Evolutionary conservation across 2,797 vertebrate species (phyloP).

Genomic region (Trachops cirrhosus): DNA sequence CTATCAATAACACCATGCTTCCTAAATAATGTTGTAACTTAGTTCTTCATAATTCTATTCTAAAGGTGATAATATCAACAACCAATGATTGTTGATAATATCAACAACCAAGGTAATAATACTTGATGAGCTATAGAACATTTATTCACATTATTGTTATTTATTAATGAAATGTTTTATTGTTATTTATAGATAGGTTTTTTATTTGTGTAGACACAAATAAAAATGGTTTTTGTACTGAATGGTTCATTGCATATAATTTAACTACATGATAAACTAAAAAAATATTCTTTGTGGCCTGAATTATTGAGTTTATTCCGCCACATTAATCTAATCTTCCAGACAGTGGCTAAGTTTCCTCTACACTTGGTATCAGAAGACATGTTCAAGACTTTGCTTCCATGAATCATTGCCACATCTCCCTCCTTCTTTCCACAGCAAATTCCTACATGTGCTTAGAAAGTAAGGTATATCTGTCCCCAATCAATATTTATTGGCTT

Average conservation of each 20-base stretch:
- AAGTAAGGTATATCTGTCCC: background rate
- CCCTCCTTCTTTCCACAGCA: background rate
- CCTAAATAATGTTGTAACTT: background rate
- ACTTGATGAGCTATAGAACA: background rate
- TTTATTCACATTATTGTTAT: background rate
- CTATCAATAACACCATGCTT: background rate
- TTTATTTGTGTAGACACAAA: background rate
- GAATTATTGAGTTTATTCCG: background rate
- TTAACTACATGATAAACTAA: background rate
- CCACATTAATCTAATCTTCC: background rate
- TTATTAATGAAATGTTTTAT: slow-evolving; percentile 14
- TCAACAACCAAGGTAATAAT: too few relatives aligned
- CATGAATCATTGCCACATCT: background rate
- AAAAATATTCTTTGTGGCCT: background rate
- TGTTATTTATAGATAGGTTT: background rate
- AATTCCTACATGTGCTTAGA: background rate
- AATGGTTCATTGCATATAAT: background rate
- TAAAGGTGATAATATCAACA: background rate
- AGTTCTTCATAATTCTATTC: background rate
- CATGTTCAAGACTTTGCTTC: background rate
- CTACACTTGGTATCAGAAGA: background rate
- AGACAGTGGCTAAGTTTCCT: background rate
- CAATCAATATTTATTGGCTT: background rate
- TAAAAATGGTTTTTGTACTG: background rate
- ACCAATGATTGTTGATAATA: background rate